These are phyloP conservation scores for Falco columbarius DNA, from an alignment of 2,797 vertebrate species.

Conservation along the genomic window DNA sequence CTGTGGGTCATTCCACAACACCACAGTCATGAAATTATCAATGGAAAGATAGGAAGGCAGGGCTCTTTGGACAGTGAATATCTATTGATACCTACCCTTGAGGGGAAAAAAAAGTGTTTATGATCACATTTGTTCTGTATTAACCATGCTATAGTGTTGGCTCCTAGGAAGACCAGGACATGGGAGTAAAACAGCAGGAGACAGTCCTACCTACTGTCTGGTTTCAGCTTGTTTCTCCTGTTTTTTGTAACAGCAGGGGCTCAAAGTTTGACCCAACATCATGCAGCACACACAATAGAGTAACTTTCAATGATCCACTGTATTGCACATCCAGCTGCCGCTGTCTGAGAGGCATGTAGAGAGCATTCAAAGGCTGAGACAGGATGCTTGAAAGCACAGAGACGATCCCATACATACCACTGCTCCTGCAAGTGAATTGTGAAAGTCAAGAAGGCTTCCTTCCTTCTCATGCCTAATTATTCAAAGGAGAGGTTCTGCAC, in stretches of 20 bases:
- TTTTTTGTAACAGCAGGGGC: neutral
- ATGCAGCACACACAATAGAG: neutral
- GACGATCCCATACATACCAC: rapidly evolving
- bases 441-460: neutral
- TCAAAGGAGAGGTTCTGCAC: neutral
- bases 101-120: neutral
- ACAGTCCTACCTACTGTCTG: neutral
- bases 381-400: neutral
- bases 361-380: neutral
- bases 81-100: neutral
- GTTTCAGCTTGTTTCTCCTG: neutral
- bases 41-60: neutral
- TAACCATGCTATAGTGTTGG: neutral
- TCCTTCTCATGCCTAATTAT: neutral
- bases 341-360: neutral
- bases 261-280: neutral
- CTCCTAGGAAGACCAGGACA: neutral
- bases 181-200: neutral
- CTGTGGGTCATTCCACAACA: neutral
- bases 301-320: neutral
- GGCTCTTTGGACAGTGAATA: neutral
- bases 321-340: neutral
- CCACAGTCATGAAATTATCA: neutral
- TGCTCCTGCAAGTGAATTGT: neutral
- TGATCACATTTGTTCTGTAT: neutral